These are phyloP conservation scores for Allolobophora icterica DNA, from an alignment of 2,888 invertebrate species.

Conservation along the genomic window DNA sequence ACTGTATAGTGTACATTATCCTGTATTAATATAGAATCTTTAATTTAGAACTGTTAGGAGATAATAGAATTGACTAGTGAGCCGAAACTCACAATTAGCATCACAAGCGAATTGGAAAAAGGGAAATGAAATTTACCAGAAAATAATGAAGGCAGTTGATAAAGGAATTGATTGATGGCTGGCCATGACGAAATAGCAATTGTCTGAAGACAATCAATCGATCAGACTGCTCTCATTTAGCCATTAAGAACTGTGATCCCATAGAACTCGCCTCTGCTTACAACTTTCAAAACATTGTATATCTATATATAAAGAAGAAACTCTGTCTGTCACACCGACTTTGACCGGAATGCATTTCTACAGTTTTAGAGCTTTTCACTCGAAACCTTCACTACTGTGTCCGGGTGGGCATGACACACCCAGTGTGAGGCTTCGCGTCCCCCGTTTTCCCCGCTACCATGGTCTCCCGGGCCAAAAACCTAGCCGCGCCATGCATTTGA, in stretches of 20 bases:
- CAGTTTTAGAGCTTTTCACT: too few relatives aligned
- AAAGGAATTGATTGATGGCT: conserved; percentile 17
- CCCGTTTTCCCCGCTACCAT: too few relatives aligned
- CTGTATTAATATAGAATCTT: not conserved
- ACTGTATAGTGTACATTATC: not conserved
- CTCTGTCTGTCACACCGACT: too few relatives aligned
- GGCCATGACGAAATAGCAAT: not conserved
- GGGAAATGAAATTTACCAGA: not conserved
- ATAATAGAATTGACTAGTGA: not conserved
- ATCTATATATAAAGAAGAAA: too few relatives aligned
- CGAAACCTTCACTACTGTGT: too few relatives aligned
- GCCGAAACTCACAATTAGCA: not conserved
- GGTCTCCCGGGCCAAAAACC: too few relatives aligned
- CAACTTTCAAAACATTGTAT: not conserved
- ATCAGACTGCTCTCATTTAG: not conserved
- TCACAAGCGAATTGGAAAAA: not conserved
- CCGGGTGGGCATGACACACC: too few relatives aligned
- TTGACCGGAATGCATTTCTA: too few relatives aligned
- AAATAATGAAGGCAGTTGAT: not conserved
- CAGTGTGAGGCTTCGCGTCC: too few relatives aligned
- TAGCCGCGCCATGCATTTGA: too few relatives aligned
- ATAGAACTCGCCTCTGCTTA: not conserved
- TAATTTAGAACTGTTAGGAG: not conserved
- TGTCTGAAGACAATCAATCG: not conserved
- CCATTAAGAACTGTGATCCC: not conserved